These are phyloP conservation scores for Leuctra nigra DNA, from an alignment of 2,888 invertebrate species.

Conservation along the genomic window DNA sequence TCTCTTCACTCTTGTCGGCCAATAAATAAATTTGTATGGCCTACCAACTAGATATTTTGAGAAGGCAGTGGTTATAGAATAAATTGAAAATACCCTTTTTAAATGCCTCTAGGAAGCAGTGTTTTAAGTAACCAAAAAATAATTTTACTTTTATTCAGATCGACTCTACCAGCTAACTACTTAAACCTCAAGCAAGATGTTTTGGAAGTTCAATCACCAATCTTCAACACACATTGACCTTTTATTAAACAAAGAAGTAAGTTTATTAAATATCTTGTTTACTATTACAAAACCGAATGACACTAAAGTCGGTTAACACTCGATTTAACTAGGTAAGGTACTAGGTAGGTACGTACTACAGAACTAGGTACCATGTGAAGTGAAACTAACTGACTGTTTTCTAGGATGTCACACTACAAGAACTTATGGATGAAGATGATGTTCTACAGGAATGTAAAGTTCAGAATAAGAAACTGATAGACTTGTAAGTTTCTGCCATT, in stretches of 20 bases:
- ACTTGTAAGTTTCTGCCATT: conserved; percentile 67
- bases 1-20: no score
- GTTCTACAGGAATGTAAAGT: conserved; percentile 93
- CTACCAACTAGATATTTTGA: no score
- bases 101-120: no score
- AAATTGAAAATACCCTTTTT: no score
- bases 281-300: no score
- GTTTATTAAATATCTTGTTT: conserved; percentile 21
- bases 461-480: conserved; percentile 82
- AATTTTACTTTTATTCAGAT: no score
- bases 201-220: conserved; percentile 73
- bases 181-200: no score
- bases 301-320: background rate
- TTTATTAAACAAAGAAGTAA: conserved; percentile 70
- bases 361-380: background rate
- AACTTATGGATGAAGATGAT: conserved; percentile 91
- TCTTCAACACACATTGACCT: conserved; percentile 68
- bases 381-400: no score
- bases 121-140: no score
- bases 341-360: background rate
- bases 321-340: background rate
- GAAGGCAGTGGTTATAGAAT: no score
- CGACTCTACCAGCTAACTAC: no score
- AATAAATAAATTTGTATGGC: no score
- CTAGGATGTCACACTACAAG: conserved; percentile 84